Percentiles rank a stretch among this genome's conserved stretches.
These are phyloP conservation scores for Polypedilum vanderplanki DNA, from an alignment of 1,140 invertebrate genomes.

Conservation along the genomic window DNA sequence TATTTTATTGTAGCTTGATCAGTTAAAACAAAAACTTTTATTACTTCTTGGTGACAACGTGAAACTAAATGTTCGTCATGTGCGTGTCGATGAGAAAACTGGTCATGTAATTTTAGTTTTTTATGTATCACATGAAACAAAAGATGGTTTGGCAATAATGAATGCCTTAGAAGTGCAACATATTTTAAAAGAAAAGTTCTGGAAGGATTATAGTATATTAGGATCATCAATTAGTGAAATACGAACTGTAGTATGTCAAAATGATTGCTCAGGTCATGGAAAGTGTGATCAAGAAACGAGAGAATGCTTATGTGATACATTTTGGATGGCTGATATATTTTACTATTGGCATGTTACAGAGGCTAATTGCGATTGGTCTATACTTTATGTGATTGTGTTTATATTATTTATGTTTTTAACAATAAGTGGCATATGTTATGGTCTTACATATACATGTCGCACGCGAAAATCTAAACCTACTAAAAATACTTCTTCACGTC, in stretches of 20 bases:
- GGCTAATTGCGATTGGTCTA: slow-evolving; percentile 69
- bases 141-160: slow-evolving; percentile 45
- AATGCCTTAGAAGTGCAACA: slow-evolving; percentile 53
- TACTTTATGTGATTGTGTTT: slow-evolving; percentile 76
- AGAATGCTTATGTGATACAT: slow-evolving; percentile 84
- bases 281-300: slow-evolving; percentile 76
- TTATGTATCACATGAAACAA: slow-evolving; percentile 46
- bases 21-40: slow-evolving; percentile 44
- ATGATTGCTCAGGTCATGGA: slow-evolving; percentile 88
- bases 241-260: slow-evolving; percentile 80
- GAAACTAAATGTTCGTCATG: slow-evolving; percentile 55
- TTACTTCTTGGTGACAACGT: slow-evolving; percentile 63
- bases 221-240: slow-evolving; percentile 66
- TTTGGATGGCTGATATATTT: slow-evolving; percentile 81
- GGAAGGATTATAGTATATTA: slow-evolving; percentile 62
- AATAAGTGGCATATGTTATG: slow-evolving; percentile 61
- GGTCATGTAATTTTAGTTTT: slow-evolving; percentile 55
- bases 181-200: slow-evolving; percentile 58
- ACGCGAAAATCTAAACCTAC: slow-evolving; percentile 48
- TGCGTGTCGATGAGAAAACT: slow-evolving; percentile 54
- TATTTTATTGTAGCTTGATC: slow-evolving; percentile 44
- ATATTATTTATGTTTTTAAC: slow-evolving; percentile 57
- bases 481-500: slow-evolving; percentile 34
- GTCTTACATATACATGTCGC: slow-evolving; percentile 58
- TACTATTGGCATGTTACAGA: slow-evolving; percentile 47